Percentiles rank a stretch among this genome's conserved stretches.
Conservation (phyloP, 2,797 vertebrate genomes). For the Amblyraja radiata region DNA sequence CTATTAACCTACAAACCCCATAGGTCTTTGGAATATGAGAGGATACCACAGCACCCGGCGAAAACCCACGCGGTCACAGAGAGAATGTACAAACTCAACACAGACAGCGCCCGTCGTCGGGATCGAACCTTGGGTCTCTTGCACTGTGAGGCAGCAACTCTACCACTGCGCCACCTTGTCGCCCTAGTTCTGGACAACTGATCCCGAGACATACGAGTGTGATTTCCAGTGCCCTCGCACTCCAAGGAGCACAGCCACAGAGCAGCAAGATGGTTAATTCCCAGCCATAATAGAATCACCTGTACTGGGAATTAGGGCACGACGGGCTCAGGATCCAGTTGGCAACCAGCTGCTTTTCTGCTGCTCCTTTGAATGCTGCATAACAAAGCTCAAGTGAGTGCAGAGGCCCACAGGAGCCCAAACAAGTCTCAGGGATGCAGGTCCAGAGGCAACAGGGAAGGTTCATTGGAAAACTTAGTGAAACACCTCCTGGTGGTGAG, state of each 20-base stretch:
- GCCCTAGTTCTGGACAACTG: neutral
- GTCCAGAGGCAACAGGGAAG: neutral
- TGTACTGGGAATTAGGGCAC: neutral
- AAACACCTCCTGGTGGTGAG: neutral
- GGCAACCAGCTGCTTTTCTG: neutral
- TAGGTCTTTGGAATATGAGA: too few relatives aligned
- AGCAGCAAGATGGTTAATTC: neutral
- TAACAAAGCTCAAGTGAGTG: neutral
- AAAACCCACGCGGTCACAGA: too few relatives aligned
- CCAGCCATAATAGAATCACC: neutral
- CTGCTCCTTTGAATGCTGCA: neutral
- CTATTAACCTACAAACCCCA: too few relatives aligned
- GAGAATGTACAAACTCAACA: too few relatives aligned
- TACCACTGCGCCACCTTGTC: too few relatives aligned
- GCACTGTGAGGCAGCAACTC: too few relatives aligned
- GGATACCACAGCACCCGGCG: too few relatives aligned
- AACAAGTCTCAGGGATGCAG: neutral
- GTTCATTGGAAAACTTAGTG: neutral
- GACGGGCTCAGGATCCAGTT: neutral
- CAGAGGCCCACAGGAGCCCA: neutral
- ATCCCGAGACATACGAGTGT: too few relatives aligned
- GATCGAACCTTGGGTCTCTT: too few relatives aligned
- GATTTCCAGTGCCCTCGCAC: neutral
- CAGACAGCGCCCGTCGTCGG: too few relatives aligned
- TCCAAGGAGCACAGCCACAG: neutral